These are phyloP conservation scores for Mallateleia sp. DNA, from an alignment of 2,888 invertebrate species.

Conservation along the genomic window DNA sequence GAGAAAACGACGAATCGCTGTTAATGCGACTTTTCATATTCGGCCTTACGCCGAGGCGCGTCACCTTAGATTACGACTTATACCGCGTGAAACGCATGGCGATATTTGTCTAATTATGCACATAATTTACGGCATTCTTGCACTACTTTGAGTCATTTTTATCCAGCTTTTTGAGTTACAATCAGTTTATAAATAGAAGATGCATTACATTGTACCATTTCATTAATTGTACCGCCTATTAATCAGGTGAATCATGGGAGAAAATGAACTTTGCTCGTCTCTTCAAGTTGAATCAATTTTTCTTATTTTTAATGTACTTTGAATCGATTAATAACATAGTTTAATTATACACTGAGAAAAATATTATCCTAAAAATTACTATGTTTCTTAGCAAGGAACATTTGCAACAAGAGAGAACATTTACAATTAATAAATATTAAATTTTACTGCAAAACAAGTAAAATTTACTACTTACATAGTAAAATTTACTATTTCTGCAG, in stretches of 20 bases:
- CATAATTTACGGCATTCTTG: constrained; percentile 59
- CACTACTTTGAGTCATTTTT: constrained; percentile 64
- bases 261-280: not conserved
- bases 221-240: not conserved
- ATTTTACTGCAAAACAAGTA: too few species aligned
- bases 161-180: constrained; percentile 42
- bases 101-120: constrained; percentile 57
- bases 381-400: too few species aligned
- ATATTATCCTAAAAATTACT: too few species aligned
- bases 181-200: constrained; percentile 52
- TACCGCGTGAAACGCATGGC: constrained; percentile 2
- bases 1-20: constrained; percentile 20
- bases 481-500: too few species aligned
- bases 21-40: constrained; percentile 42
- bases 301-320: too few species aligned
- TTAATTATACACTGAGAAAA: too few species aligned
- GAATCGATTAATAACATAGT: too few species aligned
- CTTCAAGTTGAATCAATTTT: not conserved
- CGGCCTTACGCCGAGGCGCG: constrained; percentile 46
- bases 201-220: constrained; percentile 12
- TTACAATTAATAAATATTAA: too few species aligned
- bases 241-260: constrained; percentile 1
- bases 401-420: too few species aligned
- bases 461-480: too few species aligned
- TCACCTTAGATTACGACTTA: constrained; percentile 36